Evolutionary conservation across 2,797 vertebrate genomes (phyloP), one percentile per base, ranked within the genome.

Genomic region (Meriones psammophilus): DNA sequence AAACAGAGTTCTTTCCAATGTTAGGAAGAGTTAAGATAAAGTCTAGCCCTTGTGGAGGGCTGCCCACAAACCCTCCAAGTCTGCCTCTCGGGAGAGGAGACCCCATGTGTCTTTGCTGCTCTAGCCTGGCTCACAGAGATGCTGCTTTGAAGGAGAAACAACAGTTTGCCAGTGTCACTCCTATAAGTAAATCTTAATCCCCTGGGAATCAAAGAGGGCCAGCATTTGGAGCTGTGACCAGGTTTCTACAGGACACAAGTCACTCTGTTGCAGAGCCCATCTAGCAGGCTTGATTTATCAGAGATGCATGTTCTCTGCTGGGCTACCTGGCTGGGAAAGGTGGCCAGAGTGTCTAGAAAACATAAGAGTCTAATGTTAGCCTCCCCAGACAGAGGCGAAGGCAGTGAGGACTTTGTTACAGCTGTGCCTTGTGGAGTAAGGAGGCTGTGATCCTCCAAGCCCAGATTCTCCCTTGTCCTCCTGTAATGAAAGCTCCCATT

Each of bases 1-100:
- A 95, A 92, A 66, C 4, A 88, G 39, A 24, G 3, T 87, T 33
- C 88, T 64, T 80, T 22, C n/a, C 39, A 87, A 58, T 76, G 13
- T 46, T 94, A 64, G 46, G 60, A 85, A 83, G 33, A 68, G 46
- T n/a, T 86, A 68, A 50, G 69, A 91, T 83, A 58, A 79, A 26
- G 60, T 78, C 62, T 33, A 62, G 1, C 28, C 33, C 42, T 42
- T 42, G 42, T 42, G 4, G 42, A 42, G 42, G 33, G 13, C 36
- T 28, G 5, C 36, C 36, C 28, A 46, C 3, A 0, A 8, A 3
- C 60, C 62, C 42, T 28, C 17, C 5, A 14, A 17, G 42, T 20
- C 60, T 60, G 88, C 2, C 15, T 33, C 24, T 28, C 17, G 20
- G n/a, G 58, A 73, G 46, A 68, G 42, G 42, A 4, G 0, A 28